Evolutionary conservation across 2,113 vertebrate genomes (phyloP), one percentile per base, ranked within the genome.

Genomic region (Bubo blakistoni): DNA sequence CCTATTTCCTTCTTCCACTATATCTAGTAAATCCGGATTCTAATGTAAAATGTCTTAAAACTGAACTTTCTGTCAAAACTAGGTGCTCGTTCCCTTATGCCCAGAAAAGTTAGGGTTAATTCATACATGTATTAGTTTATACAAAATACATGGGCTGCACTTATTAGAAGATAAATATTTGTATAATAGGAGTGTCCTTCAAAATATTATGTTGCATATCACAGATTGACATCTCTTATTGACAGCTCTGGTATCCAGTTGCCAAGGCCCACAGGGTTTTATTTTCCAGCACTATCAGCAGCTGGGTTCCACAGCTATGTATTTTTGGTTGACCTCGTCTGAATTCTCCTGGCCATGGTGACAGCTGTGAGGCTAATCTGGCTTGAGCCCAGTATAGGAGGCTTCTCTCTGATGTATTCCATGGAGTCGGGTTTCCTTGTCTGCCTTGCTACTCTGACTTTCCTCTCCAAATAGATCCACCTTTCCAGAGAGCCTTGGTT

Each of bases 351-450:
- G 91, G 81, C 61, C 42, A 1, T 0, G 19, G 81, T 51, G 91
- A 55, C 94, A 96, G 85, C 91, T 95, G 92, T 20, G 30, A 84
- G 85, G 82, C 69, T 66, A 32, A 70, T 54, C 83, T 95, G 96
- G 94, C 93, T 66, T 29, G 54, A 44, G 90, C 90, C 92, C 92
- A 83, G 86, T 2, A 5, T 6, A 71, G 59, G 81, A 72, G 70
- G 38, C 81, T 81, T 65, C 29, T 79, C 92, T 51, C 27, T 19
- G 4, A 16, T 1, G 11, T 4, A 13, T 82, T 65, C 83, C 57
- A 42, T 16, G 27, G 54, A 12, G 65, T 85, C 17, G 0, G 0
- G 1, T 24, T 71, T 19, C 86, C 79, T 70, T 59, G 44, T 44
- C 46, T 49, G 49, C 34, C 19, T 58, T 30, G 5, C 46, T 55